Evolutionary conservation across 2,797 vertebrate genomes (phyloP).

Genomic region (Tauraco hartlaubi): DNA sequence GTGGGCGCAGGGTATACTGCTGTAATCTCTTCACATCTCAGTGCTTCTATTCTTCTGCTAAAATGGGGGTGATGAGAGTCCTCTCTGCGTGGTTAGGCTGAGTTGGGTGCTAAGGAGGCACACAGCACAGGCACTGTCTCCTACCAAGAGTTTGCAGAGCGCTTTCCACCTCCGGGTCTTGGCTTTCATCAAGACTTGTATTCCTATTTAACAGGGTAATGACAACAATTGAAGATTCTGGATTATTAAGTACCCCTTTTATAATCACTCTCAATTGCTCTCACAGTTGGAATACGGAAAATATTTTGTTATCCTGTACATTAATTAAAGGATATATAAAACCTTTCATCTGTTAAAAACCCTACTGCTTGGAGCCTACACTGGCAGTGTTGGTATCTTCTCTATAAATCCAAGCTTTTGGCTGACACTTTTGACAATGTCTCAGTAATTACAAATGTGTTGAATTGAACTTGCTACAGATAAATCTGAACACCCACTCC

Average conservation of each 20-base stretch:
- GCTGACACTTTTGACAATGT: slow-evolving; percentile 7
- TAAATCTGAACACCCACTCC: slow-evolving; percentile 33
- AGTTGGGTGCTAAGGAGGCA: not conserved
- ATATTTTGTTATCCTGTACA: not conserved
- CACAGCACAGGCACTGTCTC: not conserved
- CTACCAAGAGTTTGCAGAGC: not conserved
- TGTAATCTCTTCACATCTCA: not conserved
- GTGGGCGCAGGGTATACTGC: not conserved
- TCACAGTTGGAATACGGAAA: not conserved
- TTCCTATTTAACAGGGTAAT: not conserved
- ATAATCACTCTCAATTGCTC: not conserved
- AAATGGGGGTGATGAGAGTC: not conserved
- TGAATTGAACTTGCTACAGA: slow-evolving; percentile 9
- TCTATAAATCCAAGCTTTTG: slow-evolving; percentile 24
- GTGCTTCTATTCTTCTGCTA: not conserved
- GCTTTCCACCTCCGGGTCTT: not conserved
- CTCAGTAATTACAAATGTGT: slow-evolving; percentile 13
- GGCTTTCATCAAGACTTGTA: not conserved
- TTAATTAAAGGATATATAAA: not conserved
- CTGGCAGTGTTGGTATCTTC: not conserved
- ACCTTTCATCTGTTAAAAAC: not conserved
- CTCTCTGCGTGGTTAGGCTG: not conserved
- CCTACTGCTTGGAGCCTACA: not conserved
- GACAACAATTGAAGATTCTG: not conserved
- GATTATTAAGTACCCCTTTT: not conserved